phyloP scores from a whole-genome alignment of 2,113 vertebrate genomes.

The Pristiophorus japonicus region DNA sequence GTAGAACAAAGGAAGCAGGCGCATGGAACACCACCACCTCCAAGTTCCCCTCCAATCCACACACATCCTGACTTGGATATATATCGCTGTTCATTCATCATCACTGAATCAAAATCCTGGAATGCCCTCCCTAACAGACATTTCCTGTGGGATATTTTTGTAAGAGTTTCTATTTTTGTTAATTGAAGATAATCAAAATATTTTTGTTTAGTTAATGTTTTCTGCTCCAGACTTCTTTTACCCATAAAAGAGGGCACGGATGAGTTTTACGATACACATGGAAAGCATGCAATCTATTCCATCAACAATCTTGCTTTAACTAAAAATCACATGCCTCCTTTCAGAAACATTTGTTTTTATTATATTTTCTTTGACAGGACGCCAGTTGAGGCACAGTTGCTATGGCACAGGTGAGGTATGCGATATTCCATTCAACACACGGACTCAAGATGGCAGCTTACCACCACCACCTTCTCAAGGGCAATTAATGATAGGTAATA shows the following conservation, averaged over 20 bases:
- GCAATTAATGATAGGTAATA: too few species aligned
- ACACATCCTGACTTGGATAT: neutral
- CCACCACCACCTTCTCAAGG: too few species aligned
- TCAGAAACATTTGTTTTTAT: neutral
- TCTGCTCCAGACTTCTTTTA: neutral
- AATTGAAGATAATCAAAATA: neutral
- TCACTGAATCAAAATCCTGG: too few species aligned
- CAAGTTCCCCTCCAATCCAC: neutral
- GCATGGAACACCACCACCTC: neutral
- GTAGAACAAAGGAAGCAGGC: neutral
- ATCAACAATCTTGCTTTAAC: neutral
- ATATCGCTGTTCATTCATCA: too few species aligned
- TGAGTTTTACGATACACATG: neutral
- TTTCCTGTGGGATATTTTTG: neutral
- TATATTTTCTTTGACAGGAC: neutral
- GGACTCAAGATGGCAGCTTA: too few species aligned
- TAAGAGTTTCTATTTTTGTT: neutral
- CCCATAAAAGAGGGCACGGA: too few species aligned
- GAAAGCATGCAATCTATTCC: neutral
- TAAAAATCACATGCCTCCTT: too few species aligned
- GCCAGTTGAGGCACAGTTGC: neutral
- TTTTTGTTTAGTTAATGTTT: too few species aligned
- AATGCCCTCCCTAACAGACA: too few species aligned
- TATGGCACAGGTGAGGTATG: neutral
- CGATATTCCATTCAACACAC: neutral